Conservation (phyloP, 1,140 invertebrate species). For the Papilio helenus region DNA sequence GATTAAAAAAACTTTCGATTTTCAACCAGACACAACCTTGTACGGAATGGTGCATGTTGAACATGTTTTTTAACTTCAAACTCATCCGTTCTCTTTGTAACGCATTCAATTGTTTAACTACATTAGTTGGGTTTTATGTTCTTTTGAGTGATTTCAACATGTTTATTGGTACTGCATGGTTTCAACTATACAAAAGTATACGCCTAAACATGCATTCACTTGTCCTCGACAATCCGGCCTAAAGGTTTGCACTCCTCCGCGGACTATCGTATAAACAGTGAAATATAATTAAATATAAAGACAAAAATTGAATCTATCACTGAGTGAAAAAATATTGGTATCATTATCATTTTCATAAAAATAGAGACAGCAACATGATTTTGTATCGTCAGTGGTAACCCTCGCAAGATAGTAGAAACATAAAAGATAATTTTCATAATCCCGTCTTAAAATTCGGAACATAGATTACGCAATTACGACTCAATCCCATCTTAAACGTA, state of each 20-base stretch:
- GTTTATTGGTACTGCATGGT: background rate
- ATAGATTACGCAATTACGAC: background rate
- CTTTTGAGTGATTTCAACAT: slow-evolving; percentile 15
- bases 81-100: slow-evolving; percentile 22
- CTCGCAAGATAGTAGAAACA: background rate
- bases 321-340: no score
- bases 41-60: slow-evolving; percentile 17
- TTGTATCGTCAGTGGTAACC: background rate
- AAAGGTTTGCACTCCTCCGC: background rate
- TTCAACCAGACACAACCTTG: slow-evolving; percentile 26
- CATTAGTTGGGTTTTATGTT: background rate
- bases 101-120: background rate
- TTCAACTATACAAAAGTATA: background rate
- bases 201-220: slow-evolving; percentile 16
- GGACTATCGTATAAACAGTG: background rate
- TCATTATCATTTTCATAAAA: no score
- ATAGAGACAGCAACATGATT: no score
- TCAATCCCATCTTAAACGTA: background rate
- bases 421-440: slow-evolving; percentile 6
- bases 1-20: slow-evolving; percentile 29
- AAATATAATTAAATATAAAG: background rate
- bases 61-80: background rate
- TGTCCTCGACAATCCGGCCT: background rate
- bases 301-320: no score
- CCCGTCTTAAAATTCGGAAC: background rate